Evolutionary conservation across 2,113 vertebrate species (phyloP).

Genomic region (Odobenus rosmarus): DNA sequence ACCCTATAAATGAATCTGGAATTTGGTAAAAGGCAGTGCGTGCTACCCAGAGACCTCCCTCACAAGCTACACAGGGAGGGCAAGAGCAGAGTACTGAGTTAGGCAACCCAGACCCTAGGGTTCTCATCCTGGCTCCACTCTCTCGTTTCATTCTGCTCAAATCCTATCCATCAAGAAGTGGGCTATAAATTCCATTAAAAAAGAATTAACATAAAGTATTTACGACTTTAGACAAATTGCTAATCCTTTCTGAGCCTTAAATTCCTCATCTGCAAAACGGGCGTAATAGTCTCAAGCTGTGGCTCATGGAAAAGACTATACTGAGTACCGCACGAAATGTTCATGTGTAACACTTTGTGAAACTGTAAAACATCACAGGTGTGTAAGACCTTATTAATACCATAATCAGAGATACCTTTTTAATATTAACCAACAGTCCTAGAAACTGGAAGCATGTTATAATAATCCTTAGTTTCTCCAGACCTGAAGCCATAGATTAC

Average conservation of each 20-base stretch:
- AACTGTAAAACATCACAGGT: background rate
- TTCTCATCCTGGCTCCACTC: background rate
- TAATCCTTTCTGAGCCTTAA: slow-evolving; percentile 38
- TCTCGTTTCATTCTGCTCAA: background rate
- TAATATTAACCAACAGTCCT: background rate
- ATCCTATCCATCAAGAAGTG: background rate
- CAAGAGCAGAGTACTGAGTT: background rate
- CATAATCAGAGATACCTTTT: background rate
- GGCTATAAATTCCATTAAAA: background rate
- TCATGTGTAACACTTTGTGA: background rate
- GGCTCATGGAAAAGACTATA: background rate
- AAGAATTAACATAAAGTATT: slow-evolving; percentile 32
- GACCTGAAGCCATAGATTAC: slow-evolving; percentile 38
- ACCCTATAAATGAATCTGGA: background rate
- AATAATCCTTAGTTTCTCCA: slow-evolving; percentile 37
- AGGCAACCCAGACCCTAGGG: background rate
- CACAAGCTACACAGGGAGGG: background rate
- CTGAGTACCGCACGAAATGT: background rate
- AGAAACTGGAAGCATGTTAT: background rate
- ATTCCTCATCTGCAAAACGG: slow-evolving; percentile 16
- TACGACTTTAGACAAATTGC: slow-evolving; percentile 1
- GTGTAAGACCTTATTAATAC: background rate
- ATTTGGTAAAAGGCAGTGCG: background rate
- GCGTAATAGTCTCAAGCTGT: background rate
- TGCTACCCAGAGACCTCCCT: background rate